phyloP scores from a whole-genome alignment of 2,797 vertebrate genomes.

The Ficedula albicollis region DNA sequence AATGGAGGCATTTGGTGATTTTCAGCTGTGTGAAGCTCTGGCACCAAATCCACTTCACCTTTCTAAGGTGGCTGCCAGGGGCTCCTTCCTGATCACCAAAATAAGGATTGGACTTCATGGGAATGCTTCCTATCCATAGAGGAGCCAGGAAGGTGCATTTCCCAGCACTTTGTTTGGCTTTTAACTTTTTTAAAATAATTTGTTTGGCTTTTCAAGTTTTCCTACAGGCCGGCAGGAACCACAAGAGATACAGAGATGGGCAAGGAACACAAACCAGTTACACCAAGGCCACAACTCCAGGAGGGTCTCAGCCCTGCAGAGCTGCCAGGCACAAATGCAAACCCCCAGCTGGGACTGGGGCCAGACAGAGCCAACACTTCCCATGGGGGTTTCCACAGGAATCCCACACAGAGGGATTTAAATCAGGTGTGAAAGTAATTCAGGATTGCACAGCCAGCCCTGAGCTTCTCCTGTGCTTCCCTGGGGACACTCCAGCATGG shows the following conservation, averaged over 20 bases:
- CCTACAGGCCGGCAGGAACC: background rate
- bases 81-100: background rate
- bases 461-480: background rate
- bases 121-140: fast-evolving
- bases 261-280: background rate
- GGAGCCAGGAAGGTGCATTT: background rate
- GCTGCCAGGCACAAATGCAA: background rate
- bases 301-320: background rate
- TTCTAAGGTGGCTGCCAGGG: background rate
- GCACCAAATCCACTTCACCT: background rate
- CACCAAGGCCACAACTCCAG: background rate
- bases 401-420: background rate
- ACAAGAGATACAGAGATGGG: background rate
- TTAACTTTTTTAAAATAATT: too few relatives aligned
- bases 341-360: background rate
- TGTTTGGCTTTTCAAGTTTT: background rate
- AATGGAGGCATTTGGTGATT: background rate
- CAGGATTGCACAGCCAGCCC: background rate
- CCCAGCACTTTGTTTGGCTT: background rate
- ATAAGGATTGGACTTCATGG: background rate
- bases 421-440: background rate
- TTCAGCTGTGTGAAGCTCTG: background rate
- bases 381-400: background rate
- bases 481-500: background rate
- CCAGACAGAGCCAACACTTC: background rate